Evolutionary conservation across 2,113 vertebrate genomes (phyloP), one percentile per base, ranked within the genome.

Genomic region (Dolichallabes microphthalmus): DNA sequence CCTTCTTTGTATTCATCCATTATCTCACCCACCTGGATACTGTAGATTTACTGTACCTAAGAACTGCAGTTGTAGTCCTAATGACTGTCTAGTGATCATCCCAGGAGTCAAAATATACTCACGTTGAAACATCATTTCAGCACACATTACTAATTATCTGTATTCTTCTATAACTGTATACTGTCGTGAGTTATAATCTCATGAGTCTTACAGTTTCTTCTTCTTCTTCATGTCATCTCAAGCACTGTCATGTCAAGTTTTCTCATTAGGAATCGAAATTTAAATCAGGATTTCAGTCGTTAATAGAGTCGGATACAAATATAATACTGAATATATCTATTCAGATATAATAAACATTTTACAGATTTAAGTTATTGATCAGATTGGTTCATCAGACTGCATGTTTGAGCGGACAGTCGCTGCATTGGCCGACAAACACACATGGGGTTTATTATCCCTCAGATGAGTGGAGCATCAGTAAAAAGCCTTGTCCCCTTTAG

Each of bases 381-480:
- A 2, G 45, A 50, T 1, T 52, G 39, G 22, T n/a, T 50, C 25
- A 13, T 73, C 69, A 73, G 11, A 45, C 45, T 45, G 32, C 10
- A 39, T 20, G 10, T n/a, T 17, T 71, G 68, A 39, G 68, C 7
- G 19, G 7, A 19, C 35, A 12, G 35, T 11, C 8, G 20, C 19
- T 30, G 50, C 1, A 4, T 57, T 27, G 15, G 20, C 17, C 6
- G 81, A 45, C 57, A 9, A 80, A 45, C 10, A 1, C 61, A 30
- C 22, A 10, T 61, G 57, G 1, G 45, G 82, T 73, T 60, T 61
- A 74, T 61, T 27, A 73, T 25, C 82, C 45, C 14, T n/a, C 3
- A 12, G 32, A 50, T 83, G 68, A 82, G 14, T 74, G 22, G 35
- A 39, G 30, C 45, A 27, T 73, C 82, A 60, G 25, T 83, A 73